Conservation (phyloP, 2,797 vertebrate genomes). For the Falco columbarius region DNA sequence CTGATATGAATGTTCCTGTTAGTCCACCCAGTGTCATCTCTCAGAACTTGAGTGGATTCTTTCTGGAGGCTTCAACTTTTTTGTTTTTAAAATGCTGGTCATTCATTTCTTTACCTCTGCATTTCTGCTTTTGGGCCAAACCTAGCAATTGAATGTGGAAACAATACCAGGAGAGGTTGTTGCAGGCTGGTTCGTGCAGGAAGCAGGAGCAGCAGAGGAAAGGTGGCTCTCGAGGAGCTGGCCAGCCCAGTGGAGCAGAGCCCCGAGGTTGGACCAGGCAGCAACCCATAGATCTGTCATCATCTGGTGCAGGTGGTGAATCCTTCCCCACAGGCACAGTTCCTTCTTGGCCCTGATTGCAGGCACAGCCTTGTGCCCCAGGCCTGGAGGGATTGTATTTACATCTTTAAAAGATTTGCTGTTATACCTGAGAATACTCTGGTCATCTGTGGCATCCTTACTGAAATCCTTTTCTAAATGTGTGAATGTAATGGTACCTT, state of each 20-base stretch:
- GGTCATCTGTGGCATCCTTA: fast-evolving
- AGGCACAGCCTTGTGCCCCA: not conserved
- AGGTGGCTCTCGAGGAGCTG: not conserved
- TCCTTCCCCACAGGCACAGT: not conserved
- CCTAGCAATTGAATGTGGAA: not conserved
- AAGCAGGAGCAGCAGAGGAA: not conserved
- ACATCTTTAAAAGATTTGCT: not conserved
- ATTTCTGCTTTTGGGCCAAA: not conserved
- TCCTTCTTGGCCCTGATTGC: not conserved
- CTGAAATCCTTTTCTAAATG: not conserved
- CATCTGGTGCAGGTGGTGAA: too few relatives aligned
- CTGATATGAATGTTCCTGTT: fast-evolving
- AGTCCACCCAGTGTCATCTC: fast-evolving
- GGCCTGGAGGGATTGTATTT: not conserved
- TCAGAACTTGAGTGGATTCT: not conserved
- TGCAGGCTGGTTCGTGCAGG: not conserved
- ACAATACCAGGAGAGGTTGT: not conserved
- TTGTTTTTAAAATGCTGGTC: not conserved
- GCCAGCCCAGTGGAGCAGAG: not conserved
- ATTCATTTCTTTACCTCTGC: not conserved
- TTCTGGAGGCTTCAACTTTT: not conserved
- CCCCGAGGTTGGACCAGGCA: not conserved
- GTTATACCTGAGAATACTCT: not conserved
- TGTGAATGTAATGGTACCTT: not conserved
- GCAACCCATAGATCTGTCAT: not conserved